phyloP scores from a whole-genome alignment of 2,113 vertebrate species.

The Pogona vitticeps region DNA sequence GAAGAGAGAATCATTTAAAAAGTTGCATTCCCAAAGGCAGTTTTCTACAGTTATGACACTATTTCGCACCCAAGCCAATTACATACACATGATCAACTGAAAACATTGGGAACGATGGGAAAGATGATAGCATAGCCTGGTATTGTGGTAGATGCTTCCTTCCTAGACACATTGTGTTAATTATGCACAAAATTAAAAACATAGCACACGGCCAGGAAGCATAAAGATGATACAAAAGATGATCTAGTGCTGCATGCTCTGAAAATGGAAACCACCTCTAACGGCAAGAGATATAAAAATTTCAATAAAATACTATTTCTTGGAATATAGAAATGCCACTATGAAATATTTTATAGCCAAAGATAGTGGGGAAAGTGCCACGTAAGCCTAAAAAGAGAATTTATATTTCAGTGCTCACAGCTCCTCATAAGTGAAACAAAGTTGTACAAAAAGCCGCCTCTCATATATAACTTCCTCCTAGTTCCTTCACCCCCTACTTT shows the following conservation, averaged over 20 bases:
- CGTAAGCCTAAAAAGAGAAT: neutral
- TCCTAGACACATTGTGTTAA: slow-evolving; percentile 39
- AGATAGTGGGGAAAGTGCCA: neutral
- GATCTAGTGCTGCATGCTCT: slow-evolving; percentile 27
- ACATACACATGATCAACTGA: slow-evolving; percentile 39
- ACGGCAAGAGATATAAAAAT: neutral
- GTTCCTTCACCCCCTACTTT: neutral
- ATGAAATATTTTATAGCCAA: neutral
- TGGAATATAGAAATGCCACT: neutral
- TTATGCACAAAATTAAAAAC: slow-evolving; percentile 56
- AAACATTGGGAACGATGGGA: slow-evolving; percentile 42
- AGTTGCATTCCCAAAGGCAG: slow-evolving; percentile 47
- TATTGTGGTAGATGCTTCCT: slow-evolving; percentile 41
- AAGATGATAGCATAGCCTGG: slow-evolving; percentile 54
- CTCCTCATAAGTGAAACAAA: neutral
- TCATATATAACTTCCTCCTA: neutral
- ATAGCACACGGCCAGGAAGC: slow-evolving; percentile 48
- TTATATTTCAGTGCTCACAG: neutral
- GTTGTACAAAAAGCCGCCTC: neutral
- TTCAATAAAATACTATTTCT: slow-evolving; percentile 6
- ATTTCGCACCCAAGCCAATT: slow-evolving; percentile 57
- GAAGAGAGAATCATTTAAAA: slow-evolving; percentile 35
- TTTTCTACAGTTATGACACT: slow-evolving; percentile 50
- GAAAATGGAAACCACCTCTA: slow-evolving; percentile 16
- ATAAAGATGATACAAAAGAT: slow-evolving; percentile 37